These are phyloP conservation scores for Oncorhynchus masou DNA, from an alignment of 2,113 vertebrate species.

Conservation along the genomic window DNA sequence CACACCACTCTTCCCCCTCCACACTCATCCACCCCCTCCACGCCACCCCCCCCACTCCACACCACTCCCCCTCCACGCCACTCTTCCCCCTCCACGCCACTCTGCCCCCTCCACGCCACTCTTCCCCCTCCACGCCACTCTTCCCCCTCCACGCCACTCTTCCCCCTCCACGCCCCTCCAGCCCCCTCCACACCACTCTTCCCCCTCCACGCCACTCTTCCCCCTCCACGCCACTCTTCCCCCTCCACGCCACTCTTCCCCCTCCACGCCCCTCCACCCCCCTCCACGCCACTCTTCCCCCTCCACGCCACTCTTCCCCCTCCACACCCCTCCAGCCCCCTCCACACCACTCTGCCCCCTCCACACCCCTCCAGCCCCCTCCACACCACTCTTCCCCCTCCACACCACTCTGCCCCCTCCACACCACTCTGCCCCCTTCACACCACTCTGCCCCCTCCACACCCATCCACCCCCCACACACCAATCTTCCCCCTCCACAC, in stretches of 20 bases:
- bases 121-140: slow-evolving; percentile 22
- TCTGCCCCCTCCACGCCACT: too few relatives aligned
- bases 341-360: slow-evolving; percentile 21
- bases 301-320: slow-evolving; percentile 13
- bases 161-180: slow-evolving; percentile 17
- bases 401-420: too few relatives aligned
- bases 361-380: slow-evolving; percentile 24
- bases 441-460: neutral
- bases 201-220: neutral
- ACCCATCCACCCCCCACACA: neutral
- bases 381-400: neutral
- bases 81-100: too few relatives aligned
- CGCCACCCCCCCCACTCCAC: too few relatives aligned
- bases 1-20: slow-evolving; percentile 21
- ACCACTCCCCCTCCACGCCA: too few relatives aligned
- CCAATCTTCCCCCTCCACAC: slow-evolving; percentile 15
- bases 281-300: slow-evolving; percentile 1
- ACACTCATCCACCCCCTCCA: slow-evolving; percentile 4
- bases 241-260: slow-evolving; percentile 23
- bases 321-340: slow-evolving; percentile 16
- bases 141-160: slow-evolving; percentile 20
- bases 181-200: slow-evolving; percentile 18
- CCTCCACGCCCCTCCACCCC: slow-evolving; percentile 16
- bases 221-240: slow-evolving; percentile 24
- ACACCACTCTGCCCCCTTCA: too few relatives aligned